Evolutionary conservation across 2,797 vertebrate species (phyloP), one percentile per base, ranked within the genome.

Genomic region (Ceyx erithaca): DNA sequence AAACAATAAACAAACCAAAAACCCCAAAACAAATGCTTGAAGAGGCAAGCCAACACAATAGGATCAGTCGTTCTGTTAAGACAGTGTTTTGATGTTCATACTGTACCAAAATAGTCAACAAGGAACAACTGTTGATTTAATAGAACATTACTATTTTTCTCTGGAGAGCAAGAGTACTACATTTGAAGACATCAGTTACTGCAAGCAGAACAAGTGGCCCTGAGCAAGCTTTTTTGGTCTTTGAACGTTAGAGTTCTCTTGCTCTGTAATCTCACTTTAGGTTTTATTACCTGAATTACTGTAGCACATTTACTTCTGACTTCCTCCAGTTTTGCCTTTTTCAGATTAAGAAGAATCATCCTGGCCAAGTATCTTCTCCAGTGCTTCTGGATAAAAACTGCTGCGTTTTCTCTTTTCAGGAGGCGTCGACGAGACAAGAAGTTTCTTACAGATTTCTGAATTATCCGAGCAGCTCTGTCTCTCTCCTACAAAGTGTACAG

Each of bases 261-360:
- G 31, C 14, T 46, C 9, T 61, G 12, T 22, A 66, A 35, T 35
- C 41, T 51, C 10, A 72, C 17, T 54, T 83, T 61, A 40, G 19
- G 61, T 51, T 31, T 4, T 86, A 46, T 61, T 94, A 99, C 99
- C 98, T 99, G 99, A 94, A 99, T 98, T 70, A 98, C 18, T 5
- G 80, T 94, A 26, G 98, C 98, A 48, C 98, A 98, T 72, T 94
- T 66, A 63, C 93, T 95, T 80, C 95, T 97, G 69, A 92, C 49
- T 92, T 97, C 97, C n/a, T 97, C 95, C 45, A 96, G 59, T 26
- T 92, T 97, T 70, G 97, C 86, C 70, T 95, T 96, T 95, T 96
- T 98, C 55, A 97, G 84, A 48, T 92, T 87, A 83, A 96, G 95
- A 31, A 98, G 61, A 66, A 93, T 73, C 86, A 90, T 97, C 52